These are phyloP conservation scores for Planococcus citri DNA, from an alignment of 1,140 invertebrate species.

Conservation along the genomic window DNA sequence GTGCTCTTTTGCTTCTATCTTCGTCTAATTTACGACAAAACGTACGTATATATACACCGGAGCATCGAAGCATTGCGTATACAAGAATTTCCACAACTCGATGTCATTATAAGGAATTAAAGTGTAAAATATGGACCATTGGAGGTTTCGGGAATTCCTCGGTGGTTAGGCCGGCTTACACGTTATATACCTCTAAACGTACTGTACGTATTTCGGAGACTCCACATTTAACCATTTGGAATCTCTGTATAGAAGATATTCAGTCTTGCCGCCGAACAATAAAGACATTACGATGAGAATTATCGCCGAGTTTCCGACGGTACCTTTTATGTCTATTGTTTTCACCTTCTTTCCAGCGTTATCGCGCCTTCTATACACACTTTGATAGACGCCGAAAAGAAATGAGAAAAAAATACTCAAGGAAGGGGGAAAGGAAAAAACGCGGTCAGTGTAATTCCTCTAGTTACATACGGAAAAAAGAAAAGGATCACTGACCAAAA, in stretches of 20 bases:
- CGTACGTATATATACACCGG: no score
- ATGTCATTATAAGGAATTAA: background rate
- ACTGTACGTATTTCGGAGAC: no score
- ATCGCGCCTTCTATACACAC: background rate
- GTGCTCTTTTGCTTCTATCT: no score
- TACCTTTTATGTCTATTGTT: conserved; percentile 7
- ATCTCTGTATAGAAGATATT: background rate
- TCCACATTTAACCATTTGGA: no score
- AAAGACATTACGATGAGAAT: conserved; percentile 18
- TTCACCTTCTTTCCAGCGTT: background rate
- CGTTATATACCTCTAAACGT: no score
- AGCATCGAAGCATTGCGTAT: background rate
- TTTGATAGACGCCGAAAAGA: background rate
- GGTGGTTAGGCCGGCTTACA: no score
- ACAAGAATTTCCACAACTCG: background rate
- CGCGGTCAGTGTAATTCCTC: no score
- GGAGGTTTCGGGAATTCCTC: background rate
- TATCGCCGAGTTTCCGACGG: background rate
- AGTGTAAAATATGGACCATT: conserved; percentile 9
- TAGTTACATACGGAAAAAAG: no score
- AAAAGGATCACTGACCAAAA: no score
- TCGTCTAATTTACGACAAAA: no score
- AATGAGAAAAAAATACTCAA: background rate
- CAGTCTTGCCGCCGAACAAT: background rate
- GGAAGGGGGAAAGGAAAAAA: background rate